Evolutionary conservation across 2,888 invertebrate genomes (phyloP).

Genomic region (Gibbula magus): DNA sequence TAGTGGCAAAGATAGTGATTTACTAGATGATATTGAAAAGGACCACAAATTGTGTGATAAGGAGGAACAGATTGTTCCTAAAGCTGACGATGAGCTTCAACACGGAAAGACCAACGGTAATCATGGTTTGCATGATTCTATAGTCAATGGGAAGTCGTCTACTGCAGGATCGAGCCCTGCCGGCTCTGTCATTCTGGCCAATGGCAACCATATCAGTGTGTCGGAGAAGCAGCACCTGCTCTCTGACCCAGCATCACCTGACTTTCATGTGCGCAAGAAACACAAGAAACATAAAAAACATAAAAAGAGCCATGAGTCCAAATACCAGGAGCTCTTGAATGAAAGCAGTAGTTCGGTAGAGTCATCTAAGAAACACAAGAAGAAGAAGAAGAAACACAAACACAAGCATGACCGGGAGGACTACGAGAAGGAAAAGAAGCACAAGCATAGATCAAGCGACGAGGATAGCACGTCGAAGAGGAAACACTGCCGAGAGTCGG

Average conservation of each 20-base stretch:
- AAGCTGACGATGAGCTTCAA: background rate
- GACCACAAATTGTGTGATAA: background rate
- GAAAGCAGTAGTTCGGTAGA: constrained; percentile 37
- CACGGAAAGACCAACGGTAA: constrained; percentile 1
- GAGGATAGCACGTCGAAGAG: constrained; percentile 31
- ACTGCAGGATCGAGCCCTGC: constrained; percentile 3
- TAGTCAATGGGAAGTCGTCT: background rate
- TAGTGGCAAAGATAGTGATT: background rate
- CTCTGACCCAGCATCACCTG: constrained; percentile 28
- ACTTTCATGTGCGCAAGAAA: constrained; percentile 48
- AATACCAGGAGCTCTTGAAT: constrained; percentile 40
- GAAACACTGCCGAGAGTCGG: constrained; percentile 25
- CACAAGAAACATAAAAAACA: constrained; percentile 61
- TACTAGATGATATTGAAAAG: constrained; percentile 1
- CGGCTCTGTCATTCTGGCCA: background rate
- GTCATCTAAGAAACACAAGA: constrained; percentile 40
- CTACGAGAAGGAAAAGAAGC: constrained; percentile 40
- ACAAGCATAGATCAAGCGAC: constrained; percentile 34
- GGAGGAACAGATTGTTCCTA: background rate
- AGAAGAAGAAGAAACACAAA: constrained; percentile 61
- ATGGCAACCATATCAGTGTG: constrained; percentile 11
- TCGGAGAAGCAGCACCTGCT: constrained; percentile 45
- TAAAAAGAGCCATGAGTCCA: constrained; percentile 43
- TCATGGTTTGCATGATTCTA: background rate
- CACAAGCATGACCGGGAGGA: constrained; percentile 44